Evolutionary conservation across 2,888 invertebrate genomes (phyloP), one percentile per base, ranked within the genome.

Genomic region (Dione vanillae): DNA sequence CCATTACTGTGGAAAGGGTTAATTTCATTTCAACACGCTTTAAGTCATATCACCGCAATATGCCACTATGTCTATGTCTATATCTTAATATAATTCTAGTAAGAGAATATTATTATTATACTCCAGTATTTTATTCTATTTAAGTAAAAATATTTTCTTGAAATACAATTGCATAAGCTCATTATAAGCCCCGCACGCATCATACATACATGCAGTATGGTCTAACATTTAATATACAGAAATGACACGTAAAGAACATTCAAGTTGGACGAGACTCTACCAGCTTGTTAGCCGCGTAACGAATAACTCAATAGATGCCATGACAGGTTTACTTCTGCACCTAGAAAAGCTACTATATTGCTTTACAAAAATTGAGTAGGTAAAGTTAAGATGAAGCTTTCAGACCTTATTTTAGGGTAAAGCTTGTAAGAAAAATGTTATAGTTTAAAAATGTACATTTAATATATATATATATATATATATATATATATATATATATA

Each of bases 281-380:
- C 19, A 6, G 72, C 78, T 78, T 79, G 78, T 80, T 80, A 79
- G 76, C 45, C 67, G 69, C 54, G 70, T 58, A 20, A 69, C 66
- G 75, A 72, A 79, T 81, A 79, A 79, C 74, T 80, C 80, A 81
- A 80, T 79, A 76, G 76, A 70, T 69, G 69, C 69, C 65, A 70
- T 71, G 78, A 79, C 79, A 76, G 77, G 78, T 80, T 78, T 79
- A 79, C 77, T 77, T 74, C 64, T 61, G 62, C n/a, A 58, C 58
- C 19, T 40, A 7, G 37, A 40, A 19, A 19, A 19, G 19, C 40
- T 41, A 58, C 40, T 58, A 16, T 40, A 19, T 41, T 58, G 19
- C 56, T n/a, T 37, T 56, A 5, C 35, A 12, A 40, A 14, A 14
- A 40, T 37, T 11, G 7, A 56, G 11, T 5, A 27, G 2, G 5